Evolutionary conservation across 1,140 invertebrate species (phyloP), one percentile per base, ranked within the genome.

Genomic region (Hypothenemus hampei): DNA sequence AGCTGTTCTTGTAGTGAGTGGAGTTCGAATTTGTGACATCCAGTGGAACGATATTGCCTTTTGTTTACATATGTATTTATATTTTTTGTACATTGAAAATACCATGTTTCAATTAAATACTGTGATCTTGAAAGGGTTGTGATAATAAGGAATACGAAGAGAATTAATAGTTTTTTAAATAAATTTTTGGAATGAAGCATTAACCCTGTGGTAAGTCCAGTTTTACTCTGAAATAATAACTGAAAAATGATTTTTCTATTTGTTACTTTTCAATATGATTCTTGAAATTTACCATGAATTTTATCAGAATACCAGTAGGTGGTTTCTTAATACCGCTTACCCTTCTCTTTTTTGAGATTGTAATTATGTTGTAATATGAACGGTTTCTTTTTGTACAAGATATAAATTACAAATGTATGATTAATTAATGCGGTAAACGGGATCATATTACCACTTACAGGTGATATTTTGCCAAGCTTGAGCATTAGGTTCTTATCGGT

Each of bases 151-250:
- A 54, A 46, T 44, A 24, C n/a, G 19, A 39, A 44, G n/a, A 31
- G 23, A 36, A 49, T 23, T 11, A 6, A 26, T 47, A 47, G 18
- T 39, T 55, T 55, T 49, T 13, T 43, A 43, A 11, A 49, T 13
- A n/a, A n/a, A n/a, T n/a, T n/a, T n/a, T n/a, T n/a, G n/a, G 21
- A 24, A 24, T 46, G 23, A 57, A 49, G 16, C 41, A 40, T 56
- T 56, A 44, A 56, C 53, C 53, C 44, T 29, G n/a, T n/a, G 21
- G 54, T 57, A 57, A 57, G 54, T 57, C n/a, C n/a, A n/a, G n/a
- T n/a, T n/a, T n/a, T n/a, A n/a, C n/a, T n/a, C n/a, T n/a, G n/a
- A n/a, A n/a, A n/a, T n/a, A n/a, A n/a, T n/a, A n/a, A n/a, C n/a
- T n/a, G n/a, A n/a, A n/a, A n/a, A n/a, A n/a, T n/a, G n/a, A n/a